Base-by-base conservation (phyloP, 2,888 invertebrate species). In the Polia nebulosa region DNA sequence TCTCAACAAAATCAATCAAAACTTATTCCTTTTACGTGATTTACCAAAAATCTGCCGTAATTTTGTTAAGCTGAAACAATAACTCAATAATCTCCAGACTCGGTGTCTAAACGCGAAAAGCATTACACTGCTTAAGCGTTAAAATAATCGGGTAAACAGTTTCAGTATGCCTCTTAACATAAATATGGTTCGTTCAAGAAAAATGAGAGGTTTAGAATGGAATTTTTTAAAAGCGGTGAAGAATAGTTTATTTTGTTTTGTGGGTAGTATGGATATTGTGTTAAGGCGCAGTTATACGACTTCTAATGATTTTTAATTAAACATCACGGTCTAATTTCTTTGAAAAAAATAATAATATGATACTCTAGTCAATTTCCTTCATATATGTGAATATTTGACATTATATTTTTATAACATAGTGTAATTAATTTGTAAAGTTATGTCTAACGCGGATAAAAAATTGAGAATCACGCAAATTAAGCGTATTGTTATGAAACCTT, bases 21-120 rank as follows among this genome's bases (percentile, higher is more conserved):
- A 58, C 20, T 53, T 29, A 62, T 36, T 56, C 25, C 22, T 11
- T 49, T 44, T 39, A 58, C 70, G 41, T 36, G 57, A 55, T 55
- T 41, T 36, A 9, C 53, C 53, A 58, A 58, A 68, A 59, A 70
- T 55, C 20, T 15, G 22, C 9, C n/a, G n/a, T 39, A 59, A 71
- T 77, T 27, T 45, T 45, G 34, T 39, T 22, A 63, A 77, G 72
- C 78, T 72, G 15, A 39, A 49, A 61, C 44, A 64, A 72, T 72
- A 64, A 78, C 64, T 53, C 45, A 36, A 65, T 62, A 78, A 79
- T 78, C 67, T 63, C 15, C 25, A 5, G 25, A 27, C 34, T 34
- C n/a, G 52, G 15, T 56, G 65, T 60, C 25, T 56, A 32, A 51
- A 45, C 51, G 74, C 60, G 67, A 63, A 75, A 63, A 45, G 45